Percentiles rank a stretch among this genome's conserved stretches.
These are phyloP conservation scores for Capricornis sumatraensis DNA, from an alignment of 2,113 vertebrate species.

Conservation along the genomic window DNA sequence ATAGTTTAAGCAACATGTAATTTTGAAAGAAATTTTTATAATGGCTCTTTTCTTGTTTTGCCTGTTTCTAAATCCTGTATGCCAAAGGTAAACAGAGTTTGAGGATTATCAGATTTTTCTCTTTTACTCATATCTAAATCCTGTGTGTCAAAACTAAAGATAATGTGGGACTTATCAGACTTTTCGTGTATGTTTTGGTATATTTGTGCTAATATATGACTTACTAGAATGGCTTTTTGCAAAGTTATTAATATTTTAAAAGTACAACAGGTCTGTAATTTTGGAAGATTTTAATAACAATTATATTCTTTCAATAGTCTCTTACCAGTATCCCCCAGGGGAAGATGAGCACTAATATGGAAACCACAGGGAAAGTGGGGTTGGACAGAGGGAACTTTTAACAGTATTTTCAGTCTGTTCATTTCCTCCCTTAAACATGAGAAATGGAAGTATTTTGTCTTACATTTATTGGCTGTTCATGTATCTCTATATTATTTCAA, in stretches of 20 bases:
- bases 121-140: not conserved
- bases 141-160: not conserved
- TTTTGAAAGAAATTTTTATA: conserved; percentile 40
- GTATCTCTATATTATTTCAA: not conserved
- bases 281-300: conserved; percentile 18
- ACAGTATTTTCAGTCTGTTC: not conserved
- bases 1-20: conserved; percentile 19
- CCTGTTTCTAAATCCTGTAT: not conserved
- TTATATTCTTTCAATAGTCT: not conserved
- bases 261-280: conserved; percentile 20
- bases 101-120: not conserved
- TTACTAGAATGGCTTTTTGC: conserved; percentile 30
- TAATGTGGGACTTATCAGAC: not conserved
- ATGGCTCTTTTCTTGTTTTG: not conserved
- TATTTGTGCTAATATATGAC: not conserved
- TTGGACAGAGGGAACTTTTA: not conserved
- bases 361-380: not conserved
- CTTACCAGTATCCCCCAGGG: not conserved
- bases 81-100: not conserved
- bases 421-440: not conserved
- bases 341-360: not conserved
- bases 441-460: not conserved
- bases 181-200: conserved; percentile 8
- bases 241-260: conserved; percentile 22
- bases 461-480: not conserved